Evolutionary conservation across 2,888 invertebrate genomes (phyloP), one percentile per base, ranked within the genome.

Genomic region (Nemoura dubitans): DNA sequence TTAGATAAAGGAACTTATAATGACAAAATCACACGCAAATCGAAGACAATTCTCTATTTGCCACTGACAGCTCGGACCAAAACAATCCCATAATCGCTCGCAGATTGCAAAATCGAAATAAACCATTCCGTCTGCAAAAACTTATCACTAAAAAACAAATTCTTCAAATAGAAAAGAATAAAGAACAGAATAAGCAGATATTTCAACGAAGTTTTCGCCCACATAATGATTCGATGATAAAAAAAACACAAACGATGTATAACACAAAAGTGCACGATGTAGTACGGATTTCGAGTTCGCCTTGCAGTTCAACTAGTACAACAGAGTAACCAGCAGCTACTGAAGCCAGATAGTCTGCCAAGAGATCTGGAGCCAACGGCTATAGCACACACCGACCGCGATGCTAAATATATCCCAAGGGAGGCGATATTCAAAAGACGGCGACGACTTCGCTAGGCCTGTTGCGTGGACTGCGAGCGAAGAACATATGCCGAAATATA

Each of bases 141-240:
- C 78, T 78, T 78, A 2, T 78, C 78, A 26, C 78, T 78, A 27
- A 78, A 78, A 28, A 78, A 78, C 27, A 78, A 27, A 28, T 27
- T 78, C 28, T 28, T 78, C 78, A 78, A 14, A 78, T 78, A 78
- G 78, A 78, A 78, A 27, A 78, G 28, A 14, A 78, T n/a, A n/a
- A 78, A 78, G 16, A 26, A 6, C 0, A 28, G 5, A 28, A 78
- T 16, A 6, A 78, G n/a, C 7, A 78, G 6, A 78, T 7, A 26
- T 78, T 78, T 78, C 7, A 78, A 1, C 5, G 10, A 1, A 0
- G 14, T 78, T 26, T 78, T 78, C 27, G 28, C 78, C 26, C 6
- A 59, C 59, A 59, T 59, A 59, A 16, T 21, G 59, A 59, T 59
- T 21, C 2, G 59, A 59, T 2, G 21, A 59, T 21, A 59, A 59